These are phyloP conservation scores for Subacronicta megacephala DNA, from an alignment of 2,888 invertebrate genomes.

Conservation along the genomic window DNA sequence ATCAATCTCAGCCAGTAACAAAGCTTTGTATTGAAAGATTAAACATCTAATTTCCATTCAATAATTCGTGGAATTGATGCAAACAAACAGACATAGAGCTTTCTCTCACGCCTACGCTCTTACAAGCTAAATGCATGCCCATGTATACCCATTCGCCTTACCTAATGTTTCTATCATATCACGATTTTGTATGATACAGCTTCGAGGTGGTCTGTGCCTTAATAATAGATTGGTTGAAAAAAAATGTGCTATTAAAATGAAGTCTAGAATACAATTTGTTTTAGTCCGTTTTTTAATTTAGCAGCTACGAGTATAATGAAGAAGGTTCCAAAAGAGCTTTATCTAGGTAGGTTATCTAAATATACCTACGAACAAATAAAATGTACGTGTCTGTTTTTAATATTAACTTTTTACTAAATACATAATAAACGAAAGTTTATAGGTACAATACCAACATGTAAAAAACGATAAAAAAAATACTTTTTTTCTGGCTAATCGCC, in stretches of 20 bases:
- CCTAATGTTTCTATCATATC: conserved; percentile 67
- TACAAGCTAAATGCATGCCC: conserved; percentile 51
- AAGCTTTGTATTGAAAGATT: conserved; percentile 11
- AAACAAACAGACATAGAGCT: conserved; percentile 44
- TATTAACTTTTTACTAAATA: too few relatives aligned
- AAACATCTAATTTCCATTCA: conserved; percentile 45
- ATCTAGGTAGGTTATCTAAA: too few relatives aligned
- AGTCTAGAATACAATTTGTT: conserved; percentile 36
- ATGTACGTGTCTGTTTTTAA: too few relatives aligned
- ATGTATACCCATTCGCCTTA: conserved; percentile 64
- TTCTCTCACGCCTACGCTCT: conserved; percentile 48
- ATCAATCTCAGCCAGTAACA: conserved; percentile 8
- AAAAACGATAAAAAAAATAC: too few relatives aligned
- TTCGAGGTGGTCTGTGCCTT: conserved; percentile 56
- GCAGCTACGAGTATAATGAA: background rate
- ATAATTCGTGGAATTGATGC: conserved; percentile 50
- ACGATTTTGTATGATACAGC: conserved; percentile 57
- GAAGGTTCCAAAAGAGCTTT: too few relatives aligned
- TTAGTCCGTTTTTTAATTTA: conserved; percentile 20
- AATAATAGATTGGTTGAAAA: conserved; percentile 17
- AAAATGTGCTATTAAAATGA: conserved; percentile 28
- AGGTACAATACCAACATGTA: too few relatives aligned
- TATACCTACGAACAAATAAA: too few relatives aligned
- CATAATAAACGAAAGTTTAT: too few relatives aligned
- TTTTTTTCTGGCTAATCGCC: too few relatives aligned